phyloP scores from a whole-genome alignment of 1,140 invertebrate genomes.

The Caerostris darwini region DNA sequence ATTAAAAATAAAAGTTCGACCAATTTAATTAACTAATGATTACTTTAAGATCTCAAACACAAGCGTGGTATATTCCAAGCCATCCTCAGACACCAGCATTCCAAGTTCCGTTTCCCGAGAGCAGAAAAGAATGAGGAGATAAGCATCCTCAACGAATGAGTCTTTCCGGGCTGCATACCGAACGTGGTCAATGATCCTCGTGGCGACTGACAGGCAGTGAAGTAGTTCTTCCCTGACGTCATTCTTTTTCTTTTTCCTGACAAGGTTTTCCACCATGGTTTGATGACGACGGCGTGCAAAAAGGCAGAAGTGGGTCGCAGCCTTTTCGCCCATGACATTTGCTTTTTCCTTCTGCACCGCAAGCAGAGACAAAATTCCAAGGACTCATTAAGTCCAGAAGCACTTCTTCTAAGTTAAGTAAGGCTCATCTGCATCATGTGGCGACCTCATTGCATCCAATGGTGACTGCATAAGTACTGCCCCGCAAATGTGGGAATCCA shows the following conservation, averaged over 20 bases:
- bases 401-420: not conserved
- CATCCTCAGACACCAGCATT: no score
- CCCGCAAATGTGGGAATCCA: no score
- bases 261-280: not conserved
- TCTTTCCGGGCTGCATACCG: conserved; percentile 19
- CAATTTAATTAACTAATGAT: no score
- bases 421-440: not conserved
- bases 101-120: no score
- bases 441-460: not conserved
- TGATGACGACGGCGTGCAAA: not conserved
- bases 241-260: not conserved
- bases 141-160: not conserved
- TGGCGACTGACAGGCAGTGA: not conserved
- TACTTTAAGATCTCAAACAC: no score
- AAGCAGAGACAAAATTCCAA: not conserved
- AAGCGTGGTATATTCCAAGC: no score
- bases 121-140: no score
- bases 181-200: conserved; percentile 24
- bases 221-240: conserved; percentile 3
- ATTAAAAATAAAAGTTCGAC: no score
- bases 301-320: conserved; percentile 1
- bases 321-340: not conserved
- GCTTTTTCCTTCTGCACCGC: not conserved
- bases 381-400: not conserved
- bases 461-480: not conserved